Evolutionary conservation across 2,797 vertebrate genomes (phyloP).

Genomic region (Xiphorhynchus erythropygius): DNA sequence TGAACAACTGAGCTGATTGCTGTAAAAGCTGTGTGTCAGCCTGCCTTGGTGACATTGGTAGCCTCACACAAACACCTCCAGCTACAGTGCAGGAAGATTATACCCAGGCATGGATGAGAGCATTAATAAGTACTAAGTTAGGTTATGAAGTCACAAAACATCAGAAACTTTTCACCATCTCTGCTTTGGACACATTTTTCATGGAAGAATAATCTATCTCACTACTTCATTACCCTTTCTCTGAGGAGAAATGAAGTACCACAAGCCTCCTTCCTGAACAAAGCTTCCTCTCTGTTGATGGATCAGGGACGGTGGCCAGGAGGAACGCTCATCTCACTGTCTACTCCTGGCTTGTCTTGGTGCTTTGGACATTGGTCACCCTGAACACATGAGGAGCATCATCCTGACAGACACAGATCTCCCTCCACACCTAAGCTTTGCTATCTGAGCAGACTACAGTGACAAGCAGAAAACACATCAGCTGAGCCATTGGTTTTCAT

Average conservation of each 20-base stretch:
- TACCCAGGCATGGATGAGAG: accelerated
- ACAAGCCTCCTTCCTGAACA: not conserved
- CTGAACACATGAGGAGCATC: not conserved
- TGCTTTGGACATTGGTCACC: not conserved
- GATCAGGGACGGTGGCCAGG: not conserved
- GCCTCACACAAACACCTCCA: not conserved
- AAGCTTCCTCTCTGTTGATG: not conserved
- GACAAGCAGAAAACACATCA: not conserved
- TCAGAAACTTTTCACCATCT: not conserved
- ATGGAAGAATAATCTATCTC: not conserved
- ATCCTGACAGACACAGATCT: not conserved
- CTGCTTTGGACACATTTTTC: not conserved
- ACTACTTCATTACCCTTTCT: not conserved
- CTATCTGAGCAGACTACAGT: not conserved
- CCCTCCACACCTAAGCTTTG: not conserved
- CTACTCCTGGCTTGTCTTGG: not conserved
- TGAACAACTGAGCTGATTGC: not conserved
- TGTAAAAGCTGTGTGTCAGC: not conserved
- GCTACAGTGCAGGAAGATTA: not conserved
- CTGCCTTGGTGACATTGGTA: not conserved
- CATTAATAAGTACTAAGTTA: not conserved
- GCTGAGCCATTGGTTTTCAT: not conserved
- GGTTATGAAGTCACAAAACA: not conserved
- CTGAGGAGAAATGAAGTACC: not conserved
- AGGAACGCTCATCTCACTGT: not conserved